Conservation (phyloP, 1,140 invertebrate species). For the Pseudomyrmex dendroicus region DNA sequence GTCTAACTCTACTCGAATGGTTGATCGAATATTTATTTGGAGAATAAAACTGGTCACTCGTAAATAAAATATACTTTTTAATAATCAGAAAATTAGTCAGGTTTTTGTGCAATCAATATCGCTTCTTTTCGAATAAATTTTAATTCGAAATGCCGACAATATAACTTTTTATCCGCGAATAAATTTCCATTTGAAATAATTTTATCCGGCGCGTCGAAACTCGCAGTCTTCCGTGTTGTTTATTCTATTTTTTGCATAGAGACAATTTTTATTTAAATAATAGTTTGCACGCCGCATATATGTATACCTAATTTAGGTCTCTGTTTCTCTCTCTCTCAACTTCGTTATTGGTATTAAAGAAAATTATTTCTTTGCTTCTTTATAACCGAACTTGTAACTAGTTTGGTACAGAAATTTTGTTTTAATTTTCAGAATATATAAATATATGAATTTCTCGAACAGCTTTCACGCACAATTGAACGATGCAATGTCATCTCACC, state of each 20-base stretch:
- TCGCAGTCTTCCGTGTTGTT: too few relatives aligned
- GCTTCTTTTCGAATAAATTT: slow-evolving; percentile 34
- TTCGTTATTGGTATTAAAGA: too few relatives aligned
- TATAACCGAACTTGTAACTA: background rate
- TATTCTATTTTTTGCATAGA: too few relatives aligned
- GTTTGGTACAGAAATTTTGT: background rate
- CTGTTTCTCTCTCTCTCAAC: too few relatives aligned
- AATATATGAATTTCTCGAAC: slow-evolving; percentile 12
- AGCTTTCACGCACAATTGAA: slow-evolving; percentile 1
- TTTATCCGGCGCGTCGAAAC: too few relatives aligned
- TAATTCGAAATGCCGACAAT: slow-evolving; percentile 11
- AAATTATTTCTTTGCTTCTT: too few relatives aligned
- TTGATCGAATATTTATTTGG: background rate
- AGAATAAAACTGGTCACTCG: background rate
- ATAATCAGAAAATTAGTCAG: slow-evolving; percentile 13
- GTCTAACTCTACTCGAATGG: background rate
- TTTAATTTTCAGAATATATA: slow-evolving; percentile 11
- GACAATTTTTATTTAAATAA: too few relatives aligned
- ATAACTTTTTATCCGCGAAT: slow-evolving; percentile 25
- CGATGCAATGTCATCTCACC: slow-evolving; percentile 24
- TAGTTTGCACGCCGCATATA: too few relatives aligned
- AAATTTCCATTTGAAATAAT: slow-evolving; percentile 40
- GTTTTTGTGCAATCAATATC: slow-evolving; percentile 19
- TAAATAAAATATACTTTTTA: slow-evolving; percentile 13
- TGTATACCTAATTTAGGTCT: too few relatives aligned